phyloP scores from a whole-genome alignment of 1,140 invertebrate genomes.

The Drosophila ogumai region DNA sequence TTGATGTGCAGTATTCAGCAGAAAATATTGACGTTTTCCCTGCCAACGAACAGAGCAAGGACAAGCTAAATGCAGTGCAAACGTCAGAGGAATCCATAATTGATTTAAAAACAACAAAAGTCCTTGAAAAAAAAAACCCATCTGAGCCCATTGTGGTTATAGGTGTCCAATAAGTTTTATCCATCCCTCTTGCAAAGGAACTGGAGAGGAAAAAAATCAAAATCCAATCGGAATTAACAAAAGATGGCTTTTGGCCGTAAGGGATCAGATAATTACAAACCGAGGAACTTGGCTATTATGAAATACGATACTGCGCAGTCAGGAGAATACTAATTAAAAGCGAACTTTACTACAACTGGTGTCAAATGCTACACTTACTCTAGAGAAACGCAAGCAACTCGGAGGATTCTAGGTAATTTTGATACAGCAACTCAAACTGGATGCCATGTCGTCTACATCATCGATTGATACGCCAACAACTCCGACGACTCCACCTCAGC shows the following conservation, averaged over 20 bases:
- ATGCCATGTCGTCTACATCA: conserved; percentile 61
- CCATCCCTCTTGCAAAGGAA: neutral
- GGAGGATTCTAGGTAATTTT: conserved; percentile 3
- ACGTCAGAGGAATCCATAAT: conserved; percentile 7
- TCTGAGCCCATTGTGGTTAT: neutral
- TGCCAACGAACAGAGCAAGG: neutral
- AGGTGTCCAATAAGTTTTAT: conserved; percentile 2
- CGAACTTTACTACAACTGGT: conserved; percentile 1
- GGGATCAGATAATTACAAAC: conserved; percentile 3
- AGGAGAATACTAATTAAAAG: neutral
- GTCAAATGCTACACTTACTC: conserved; percentile 2
- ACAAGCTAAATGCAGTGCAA: conserved; percentile 1
- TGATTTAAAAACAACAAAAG: conserved; percentile 20
- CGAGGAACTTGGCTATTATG: conserved; percentile 8
- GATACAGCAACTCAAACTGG: neutral
- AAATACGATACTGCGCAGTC: conserved; percentile 20
- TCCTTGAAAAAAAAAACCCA: conserved; percentile 4
- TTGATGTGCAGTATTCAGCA: conserved; percentile 12
- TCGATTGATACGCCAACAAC: conserved; percentile 65
- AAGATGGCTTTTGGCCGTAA: conserved; percentile 5
- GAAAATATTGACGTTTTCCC: conserved; percentile 5
- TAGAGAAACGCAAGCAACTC: conserved; percentile 1
- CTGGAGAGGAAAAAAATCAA: neutral
- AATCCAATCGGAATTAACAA: neutral
- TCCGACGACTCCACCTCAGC: conserved; percentile 43